phyloP scores from a whole-genome alignment of 2,888 invertebrate species.

The Heterodera filipjevi region DNA sequence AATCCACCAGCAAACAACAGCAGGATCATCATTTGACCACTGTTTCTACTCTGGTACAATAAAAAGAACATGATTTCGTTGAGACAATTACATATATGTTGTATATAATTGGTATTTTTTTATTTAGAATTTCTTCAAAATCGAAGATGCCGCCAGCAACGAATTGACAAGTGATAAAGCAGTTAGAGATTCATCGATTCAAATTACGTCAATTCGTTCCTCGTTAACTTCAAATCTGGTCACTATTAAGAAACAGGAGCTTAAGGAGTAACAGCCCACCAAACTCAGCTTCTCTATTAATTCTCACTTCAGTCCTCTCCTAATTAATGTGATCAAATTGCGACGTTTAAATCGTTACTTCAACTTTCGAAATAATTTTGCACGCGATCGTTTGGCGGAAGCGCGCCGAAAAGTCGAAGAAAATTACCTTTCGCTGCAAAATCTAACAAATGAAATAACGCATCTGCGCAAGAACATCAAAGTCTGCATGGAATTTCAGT shows the following conservation, averaged over 20 bases:
- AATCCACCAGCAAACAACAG: background rate
- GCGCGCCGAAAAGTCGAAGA: conserved; percentile 45
- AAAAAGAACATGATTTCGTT: background rate
- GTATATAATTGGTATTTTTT: too few relatives aligned
- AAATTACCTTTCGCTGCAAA: conserved; percentile 52
- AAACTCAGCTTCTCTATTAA: background rate
- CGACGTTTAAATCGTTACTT: conserved; percentile 37
- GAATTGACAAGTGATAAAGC: conserved; percentile 16
- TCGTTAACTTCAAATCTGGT: background rate
- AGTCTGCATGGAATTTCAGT: conserved; percentile 51
- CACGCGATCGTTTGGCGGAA: conserved; percentile 22
- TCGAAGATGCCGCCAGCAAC: conserved; percentile 22
- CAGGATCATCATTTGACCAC: background rate
- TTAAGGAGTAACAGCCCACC: conserved; percentile 13
- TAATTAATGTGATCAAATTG: conserved; percentile 31
- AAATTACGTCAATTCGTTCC: conserved; percentile 26
- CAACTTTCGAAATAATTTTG: conserved; percentile 35
- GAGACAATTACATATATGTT: too few relatives aligned
- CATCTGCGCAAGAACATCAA: conserved; percentile 56
- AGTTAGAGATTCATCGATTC: conserved; percentile 4
- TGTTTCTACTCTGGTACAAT: background rate
- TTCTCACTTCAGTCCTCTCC: conserved; percentile 2
- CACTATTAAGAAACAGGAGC: background rate
- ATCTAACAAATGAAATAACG: conserved; percentile 51
- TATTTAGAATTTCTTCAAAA: conserved; percentile 28